Base-by-base conservation (phyloP, 2,113 vertebrate species). In the Ahaetulla prasina region DNA sequence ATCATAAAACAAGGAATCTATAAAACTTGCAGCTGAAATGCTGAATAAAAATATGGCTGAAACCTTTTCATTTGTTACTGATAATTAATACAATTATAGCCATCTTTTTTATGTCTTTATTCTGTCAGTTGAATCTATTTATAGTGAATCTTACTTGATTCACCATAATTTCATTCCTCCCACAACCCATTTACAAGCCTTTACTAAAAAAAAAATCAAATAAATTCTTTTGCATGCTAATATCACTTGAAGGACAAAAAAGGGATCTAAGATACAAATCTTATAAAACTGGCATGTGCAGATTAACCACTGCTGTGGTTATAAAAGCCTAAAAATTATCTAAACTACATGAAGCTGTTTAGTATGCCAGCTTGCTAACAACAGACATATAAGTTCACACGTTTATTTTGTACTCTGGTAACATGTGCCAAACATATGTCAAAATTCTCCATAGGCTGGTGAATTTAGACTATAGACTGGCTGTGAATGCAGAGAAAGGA, bases 41-140 rank as follows among this genome's bases (percentile, higher is more conserved):
- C 50, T 47, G 93, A 94, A 95, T 74, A 96, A 96, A 95, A 96
- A 97, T 95, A 95, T 96, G 96, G 92, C 91, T 94, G 91, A 96
- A 97, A 97, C 95, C 93, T 91, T 95, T 96, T 96, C 93, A 96
- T 97, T 96, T 97, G 93, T 95, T 97, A 91, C 88, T 88, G 94
- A 87, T 94, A 97, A 97, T 97, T 97, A 96, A 95, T 91, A 96
- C 92, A 97, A 96, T 94, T 93, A 95, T 86, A 96, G 88, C 90
- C 91, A 94, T 93, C 60, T 95, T 95, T 95, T 95, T 95, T 95
- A 94, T 91, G 91, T 84, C 87, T 96, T 96, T 92, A 90, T 95
- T 96, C 96, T 97, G 91, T 94, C 96, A 97, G 94, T 97, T 96
- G 68, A 92, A 92, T 93, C 95, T 97, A 96, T 96, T 96, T 97